Conservation (phyloP, 2,113 vertebrate species). For the Nerophis ophidion region DNA sequence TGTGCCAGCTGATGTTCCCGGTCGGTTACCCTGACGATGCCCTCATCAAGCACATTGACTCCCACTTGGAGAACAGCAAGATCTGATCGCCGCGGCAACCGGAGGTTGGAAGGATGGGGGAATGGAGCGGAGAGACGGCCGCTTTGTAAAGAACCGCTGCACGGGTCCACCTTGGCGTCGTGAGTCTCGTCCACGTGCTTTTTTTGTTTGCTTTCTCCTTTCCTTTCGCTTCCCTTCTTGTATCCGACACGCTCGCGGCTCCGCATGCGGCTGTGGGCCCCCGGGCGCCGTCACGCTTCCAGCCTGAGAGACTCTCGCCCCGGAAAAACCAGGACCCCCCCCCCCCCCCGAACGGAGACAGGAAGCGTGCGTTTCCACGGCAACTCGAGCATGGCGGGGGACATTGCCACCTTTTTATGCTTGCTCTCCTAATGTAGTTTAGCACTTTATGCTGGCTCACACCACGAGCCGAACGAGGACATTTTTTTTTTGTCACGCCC, state of each 20-base stretch:
- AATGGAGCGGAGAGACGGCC: not conserved
- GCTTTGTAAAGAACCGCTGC: conserved; percentile 1
- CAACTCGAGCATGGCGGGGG: conserved; percentile 5
- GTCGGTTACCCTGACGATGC: conserved; percentile 93
- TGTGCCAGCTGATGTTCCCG: conserved; percentile 95
- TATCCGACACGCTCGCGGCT: conserved; percentile 16
- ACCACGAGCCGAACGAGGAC: not conserved
- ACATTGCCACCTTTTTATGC: conserved; percentile 47
- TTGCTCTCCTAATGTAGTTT: conserved; percentile 56
- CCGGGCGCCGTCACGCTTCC: not conserved
- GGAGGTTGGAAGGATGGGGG: not conserved
- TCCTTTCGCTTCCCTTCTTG: not conserved
- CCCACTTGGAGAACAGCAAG: conserved; percentile 98
- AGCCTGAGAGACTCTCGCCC: not conserved
- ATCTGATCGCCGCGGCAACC: conserved; percentile 74
- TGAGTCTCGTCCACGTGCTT: conserved; percentile 13
- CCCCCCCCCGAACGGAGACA: too few relatives aligned
- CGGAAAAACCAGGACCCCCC: too few relatives aligned
- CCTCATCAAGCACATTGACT: conserved; percentile 98
- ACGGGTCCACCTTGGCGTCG: conserved; percentile 23
- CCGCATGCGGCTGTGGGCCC: conserved; percentile 24
- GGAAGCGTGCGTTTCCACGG: too few relatives aligned
- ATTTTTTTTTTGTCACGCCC: too few relatives aligned
- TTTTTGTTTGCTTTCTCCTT: not conserved
- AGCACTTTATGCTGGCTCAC: conserved; percentile 69